Evolutionary conservation across 37 sponge, comb jelly and placozoan genomes (phyloP).

Genomic region (Chondrosia reniformis): DNA sequence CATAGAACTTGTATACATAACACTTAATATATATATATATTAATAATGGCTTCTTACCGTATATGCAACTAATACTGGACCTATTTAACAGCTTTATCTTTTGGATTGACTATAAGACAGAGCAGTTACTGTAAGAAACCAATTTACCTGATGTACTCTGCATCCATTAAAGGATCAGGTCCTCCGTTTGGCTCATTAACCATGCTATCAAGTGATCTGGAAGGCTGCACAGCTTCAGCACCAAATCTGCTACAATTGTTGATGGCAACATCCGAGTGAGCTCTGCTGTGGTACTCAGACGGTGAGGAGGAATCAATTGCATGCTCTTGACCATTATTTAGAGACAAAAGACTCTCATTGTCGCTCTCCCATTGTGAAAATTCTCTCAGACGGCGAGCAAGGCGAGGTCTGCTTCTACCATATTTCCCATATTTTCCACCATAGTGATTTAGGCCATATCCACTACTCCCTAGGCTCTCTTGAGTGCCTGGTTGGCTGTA

Average conservation of each 20-base stretch:
- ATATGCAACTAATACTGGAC: no score
- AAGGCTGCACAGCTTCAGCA: background rate
- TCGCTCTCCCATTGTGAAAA: background rate
- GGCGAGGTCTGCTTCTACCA: background rate
- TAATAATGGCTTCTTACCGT: no score
- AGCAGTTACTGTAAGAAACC: no score
- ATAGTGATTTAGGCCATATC: background rate
- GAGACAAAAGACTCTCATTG: background rate
- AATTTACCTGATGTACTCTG: conserved; percentile 52
- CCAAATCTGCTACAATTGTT: background rate
- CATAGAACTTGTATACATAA: no score
- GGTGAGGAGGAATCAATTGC: conserved; percentile 1
- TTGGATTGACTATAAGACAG: no score
- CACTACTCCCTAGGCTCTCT: conserved; percentile 1
- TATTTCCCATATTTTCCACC: background rate
- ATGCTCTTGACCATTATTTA: conserved; percentile 19
- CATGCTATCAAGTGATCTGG: conserved; percentile 15
- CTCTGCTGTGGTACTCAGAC: background rate
- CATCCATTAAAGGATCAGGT: conserved; percentile 63
- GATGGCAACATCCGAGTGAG: conserved; percentile 9
- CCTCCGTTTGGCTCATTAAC: background rate
- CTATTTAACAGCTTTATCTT: no score
- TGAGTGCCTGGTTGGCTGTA: conserved; percentile 11
- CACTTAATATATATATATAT: no score
- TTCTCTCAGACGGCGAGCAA: background rate